These are phyloP conservation scores for Rattus rattus DNA, from an alignment of 2,113 vertebrate genomes.

Conservation along the genomic window DNA sequence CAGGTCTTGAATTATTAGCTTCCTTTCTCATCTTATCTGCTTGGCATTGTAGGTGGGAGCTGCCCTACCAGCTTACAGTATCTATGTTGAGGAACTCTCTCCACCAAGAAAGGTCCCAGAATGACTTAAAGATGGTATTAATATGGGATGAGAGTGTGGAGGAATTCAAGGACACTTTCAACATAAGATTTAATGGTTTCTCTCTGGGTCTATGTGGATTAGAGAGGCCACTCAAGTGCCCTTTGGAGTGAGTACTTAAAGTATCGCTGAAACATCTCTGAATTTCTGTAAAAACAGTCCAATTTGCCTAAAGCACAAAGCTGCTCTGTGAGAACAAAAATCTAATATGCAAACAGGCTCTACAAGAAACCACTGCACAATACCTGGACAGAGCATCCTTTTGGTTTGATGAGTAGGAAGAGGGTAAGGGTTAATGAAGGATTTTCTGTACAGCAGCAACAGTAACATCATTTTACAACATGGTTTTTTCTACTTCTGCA, in stretches of 20 bases:
- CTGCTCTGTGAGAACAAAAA: background rate
- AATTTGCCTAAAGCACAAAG: constrained; percentile 21
- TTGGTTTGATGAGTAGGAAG: constrained; percentile 1
- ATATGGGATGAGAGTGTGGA: background rate
- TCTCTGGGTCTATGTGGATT: background rate
- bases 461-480: constrained; percentile 31
- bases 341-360: background rate
- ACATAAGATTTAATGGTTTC: background rate
- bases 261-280: constrained; percentile 54
- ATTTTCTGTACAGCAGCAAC: constrained; percentile 12
- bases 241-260: constrained; percentile 53
- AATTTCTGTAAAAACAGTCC: constrained; percentile 69
- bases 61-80: background rate
- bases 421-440: constrained; percentile 20
- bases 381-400: background rate
- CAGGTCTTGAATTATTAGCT: background rate
- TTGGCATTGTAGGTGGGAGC: background rate
- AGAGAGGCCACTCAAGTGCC: constrained; percentile 13
- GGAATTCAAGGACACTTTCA: background rate
- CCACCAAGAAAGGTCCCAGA: background rate
- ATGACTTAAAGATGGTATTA: background rate
- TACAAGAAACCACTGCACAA: background rate
- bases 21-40: background rate
- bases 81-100: background rate
- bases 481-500: background rate